phyloP scores from a whole-genome alignment of 2,888 invertebrate species.

The Meiosimyza decipiens region DNA sequence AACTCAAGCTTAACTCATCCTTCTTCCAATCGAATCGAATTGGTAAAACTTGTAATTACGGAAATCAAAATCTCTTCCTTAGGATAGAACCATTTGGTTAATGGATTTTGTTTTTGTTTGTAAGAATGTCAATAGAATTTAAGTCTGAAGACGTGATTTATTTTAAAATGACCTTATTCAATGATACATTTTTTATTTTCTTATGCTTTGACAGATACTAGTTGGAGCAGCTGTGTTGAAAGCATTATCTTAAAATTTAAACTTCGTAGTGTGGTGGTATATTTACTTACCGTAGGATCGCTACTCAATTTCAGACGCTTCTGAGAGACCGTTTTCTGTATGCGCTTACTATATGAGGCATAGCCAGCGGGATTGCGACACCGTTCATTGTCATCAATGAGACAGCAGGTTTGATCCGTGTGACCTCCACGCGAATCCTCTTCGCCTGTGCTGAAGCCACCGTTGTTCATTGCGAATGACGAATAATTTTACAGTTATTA shows the following conservation, averaged over 20 bases:
- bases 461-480: slow-evolving; percentile 70
- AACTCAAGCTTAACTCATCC: too few relatives aligned
- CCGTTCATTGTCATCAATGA: slow-evolving; percentile 88
- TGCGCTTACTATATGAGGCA: slow-evolving; percentile 96
- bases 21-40: too few relatives aligned
- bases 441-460: slow-evolving; percentile 91
- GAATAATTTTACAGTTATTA: neutral
- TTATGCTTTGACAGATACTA: neutral
- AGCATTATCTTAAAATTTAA: too few relatives aligned
- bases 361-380: slow-evolving; percentile 80
- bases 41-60: too few relatives aligned
- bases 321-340: slow-evolving; percentile 95
- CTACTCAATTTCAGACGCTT: slow-evolving; percentile 88
- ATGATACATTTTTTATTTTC: neutral
- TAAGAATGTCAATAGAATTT: too few relatives aligned
- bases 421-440: slow-evolving; percentile 90
- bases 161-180: neutral
- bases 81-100: too few relatives aligned
- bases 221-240: neutral
- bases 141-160: too few relatives aligned
- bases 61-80: too few relatives aligned
- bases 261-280: neutral
- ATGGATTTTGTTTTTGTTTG: too few relatives aligned
- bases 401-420: slow-evolving; percentile 90
- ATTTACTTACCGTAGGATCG: slow-evolving; percentile 75